These are phyloP conservation scores for Nomada goodeniana DNA, from an alignment of 2,888 invertebrate species.

Conservation along the genomic window DNA sequence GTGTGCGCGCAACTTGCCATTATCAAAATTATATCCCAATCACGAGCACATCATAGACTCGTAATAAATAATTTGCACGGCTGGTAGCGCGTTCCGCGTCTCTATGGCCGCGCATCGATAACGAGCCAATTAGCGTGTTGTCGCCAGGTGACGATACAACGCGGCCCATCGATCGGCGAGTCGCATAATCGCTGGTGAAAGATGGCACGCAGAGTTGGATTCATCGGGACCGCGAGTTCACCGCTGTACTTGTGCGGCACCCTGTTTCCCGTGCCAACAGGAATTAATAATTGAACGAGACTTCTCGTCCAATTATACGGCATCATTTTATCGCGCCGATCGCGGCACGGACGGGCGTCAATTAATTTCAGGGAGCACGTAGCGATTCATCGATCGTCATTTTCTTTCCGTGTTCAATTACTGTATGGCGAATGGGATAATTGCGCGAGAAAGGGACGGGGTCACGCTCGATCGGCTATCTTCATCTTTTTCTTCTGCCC, in stretches of 20 bases:
- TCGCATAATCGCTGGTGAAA: slow-evolving; percentile 51
- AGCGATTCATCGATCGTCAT: slow-evolving; percentile 38
- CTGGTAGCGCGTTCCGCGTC: slow-evolving; percentile 25
- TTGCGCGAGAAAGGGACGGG: slow-evolving; percentile 56
- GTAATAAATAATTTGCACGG: slow-evolving; percentile 61
- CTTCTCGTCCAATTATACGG: slow-evolving; percentile 51
- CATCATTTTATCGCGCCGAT: slow-evolving; percentile 40
- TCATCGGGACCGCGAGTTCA: not conserved
- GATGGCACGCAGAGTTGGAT: slow-evolving; percentile 3
- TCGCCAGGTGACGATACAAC: slow-evolving; percentile 51
- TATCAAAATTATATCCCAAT: slow-evolving; percentile 58
- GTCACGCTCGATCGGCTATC: not conserved
- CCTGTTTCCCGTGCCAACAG: not conserved
- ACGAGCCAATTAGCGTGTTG: slow-evolving; percentile 70
- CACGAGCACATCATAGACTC: slow-evolving; percentile 47
- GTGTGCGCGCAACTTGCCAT: slow-evolving; percentile 16
- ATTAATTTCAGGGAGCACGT: slow-evolving; percentile 65
- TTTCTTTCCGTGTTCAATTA: slow-evolving; percentile 62
- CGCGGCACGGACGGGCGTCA: slow-evolving; percentile 30
- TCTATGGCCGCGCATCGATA: slow-evolving; percentile 60
- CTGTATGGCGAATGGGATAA: slow-evolving; percentile 65
- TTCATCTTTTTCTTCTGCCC: slow-evolving; percentile 22
- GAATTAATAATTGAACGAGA: slow-evolving; percentile 49
- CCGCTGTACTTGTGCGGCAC: not conserved
- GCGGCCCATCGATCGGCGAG: slow-evolving; percentile 45